phyloP scores from a whole-genome alignment of 2,888 invertebrate species.

The Drosophila differens region DNA sequence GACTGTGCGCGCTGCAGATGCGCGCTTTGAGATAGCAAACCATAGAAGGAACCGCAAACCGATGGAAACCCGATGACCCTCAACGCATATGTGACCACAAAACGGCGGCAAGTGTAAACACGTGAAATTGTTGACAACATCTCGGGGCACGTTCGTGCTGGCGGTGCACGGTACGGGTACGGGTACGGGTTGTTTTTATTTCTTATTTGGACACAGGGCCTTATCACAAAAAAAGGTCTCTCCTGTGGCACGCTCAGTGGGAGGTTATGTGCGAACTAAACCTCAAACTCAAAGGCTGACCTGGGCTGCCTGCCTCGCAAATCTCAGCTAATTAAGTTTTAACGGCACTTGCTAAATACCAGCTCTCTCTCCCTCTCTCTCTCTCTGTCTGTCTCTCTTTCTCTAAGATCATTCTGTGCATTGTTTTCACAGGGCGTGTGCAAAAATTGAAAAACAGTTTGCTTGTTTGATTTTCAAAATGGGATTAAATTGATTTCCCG shows the following conservation, averaged over 20 bases:
- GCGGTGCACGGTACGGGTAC: neutral
- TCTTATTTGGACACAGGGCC: conserved; percentile 9
- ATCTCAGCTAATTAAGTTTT: conserved; percentile 77
- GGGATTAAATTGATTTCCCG: conserved; percentile 79
- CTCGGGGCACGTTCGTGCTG: conserved; percentile 26
- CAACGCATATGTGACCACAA: conserved; percentile 48
- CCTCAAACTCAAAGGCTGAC: conserved; percentile 13
- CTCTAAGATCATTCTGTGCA: neutral
- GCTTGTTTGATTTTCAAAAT: conserved; percentile 65
- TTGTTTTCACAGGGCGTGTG: conserved; percentile 65
- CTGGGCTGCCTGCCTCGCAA: conserved; percentile 44
- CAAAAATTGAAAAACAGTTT: conserved; percentile 52
- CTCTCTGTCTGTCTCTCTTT: neutral
- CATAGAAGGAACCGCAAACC: conserved; percentile 49
- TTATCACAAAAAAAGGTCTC: conserved; percentile 54
- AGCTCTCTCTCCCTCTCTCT: conserved; percentile 13
- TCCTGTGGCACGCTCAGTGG: conserved; percentile 73
- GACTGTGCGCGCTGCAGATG: conserved; percentile 56
- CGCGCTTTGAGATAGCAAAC: conserved; percentile 69
- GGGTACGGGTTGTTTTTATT: neutral
- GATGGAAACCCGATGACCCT: conserved; percentile 19
- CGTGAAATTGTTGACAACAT: conserved; percentile 65
- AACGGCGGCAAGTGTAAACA: conserved; percentile 78
- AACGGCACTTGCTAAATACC: conserved; percentile 76
- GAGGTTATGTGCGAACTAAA: conserved; percentile 44